Evolutionary conservation across 2,888 invertebrate species (phyloP).

Genomic region (Autographa pulchrina): DNA sequence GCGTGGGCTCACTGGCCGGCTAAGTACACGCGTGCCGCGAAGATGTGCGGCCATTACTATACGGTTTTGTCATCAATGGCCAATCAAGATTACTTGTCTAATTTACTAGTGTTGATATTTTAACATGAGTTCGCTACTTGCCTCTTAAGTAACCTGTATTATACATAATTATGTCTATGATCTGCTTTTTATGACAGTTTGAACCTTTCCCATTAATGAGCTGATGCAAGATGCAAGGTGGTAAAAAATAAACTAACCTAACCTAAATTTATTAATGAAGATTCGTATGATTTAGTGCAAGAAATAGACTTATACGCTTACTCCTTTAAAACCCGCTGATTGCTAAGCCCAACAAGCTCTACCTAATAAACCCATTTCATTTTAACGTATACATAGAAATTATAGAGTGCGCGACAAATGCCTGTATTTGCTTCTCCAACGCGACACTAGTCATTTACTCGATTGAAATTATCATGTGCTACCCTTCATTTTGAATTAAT

Average conservation of each 20-base stretch:
- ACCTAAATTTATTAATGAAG: too few relatives aligned
- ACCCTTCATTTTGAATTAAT: constrained; percentile 12
- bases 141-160: too few relatives aligned
- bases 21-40: constrained; percentile 28
- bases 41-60: constrained; percentile 22
- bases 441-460: constrained; percentile 65
- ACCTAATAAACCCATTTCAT: constrained; percentile 55
- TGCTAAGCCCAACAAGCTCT: background rate
- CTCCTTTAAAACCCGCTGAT: background rate
- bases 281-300: too few relatives aligned
- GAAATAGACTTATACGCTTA: background rate
- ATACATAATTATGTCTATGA: too few relatives aligned
- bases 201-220: too few relatives aligned
- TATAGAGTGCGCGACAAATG: constrained; percentile 52
- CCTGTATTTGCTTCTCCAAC: constrained; percentile 74
- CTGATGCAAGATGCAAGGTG: too few relatives aligned
- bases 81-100: background rate
- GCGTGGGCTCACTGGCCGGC: constrained; percentile 63
- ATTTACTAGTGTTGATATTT: background rate
- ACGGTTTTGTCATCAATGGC: too few relatives aligned
- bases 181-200: too few relatives aligned
- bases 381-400: constrained; percentile 56
- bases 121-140: background rate
- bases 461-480: constrained; percentile 67
- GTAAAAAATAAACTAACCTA: too few relatives aligned